Evolutionary conservation across 2,888 invertebrate genomes (phyloP).

Genomic region (Rhimphoctona megacephalus): DNA sequence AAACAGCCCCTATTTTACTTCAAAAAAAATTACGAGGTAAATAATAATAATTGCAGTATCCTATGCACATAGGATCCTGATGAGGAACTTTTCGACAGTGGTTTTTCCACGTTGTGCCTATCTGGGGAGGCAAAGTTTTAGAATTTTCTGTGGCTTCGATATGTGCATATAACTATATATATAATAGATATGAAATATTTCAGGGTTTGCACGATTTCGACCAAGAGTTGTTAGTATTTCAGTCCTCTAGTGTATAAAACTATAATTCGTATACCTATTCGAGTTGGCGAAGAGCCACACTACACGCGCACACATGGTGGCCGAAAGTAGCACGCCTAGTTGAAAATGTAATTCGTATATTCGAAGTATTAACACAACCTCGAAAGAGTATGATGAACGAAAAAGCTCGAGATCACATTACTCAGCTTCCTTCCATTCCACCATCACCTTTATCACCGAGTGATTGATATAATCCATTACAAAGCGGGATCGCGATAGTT

Average conservation of each 20-base stretch:
- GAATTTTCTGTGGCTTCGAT: constrained; percentile 31
- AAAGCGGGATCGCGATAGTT: constrained; percentile 22
- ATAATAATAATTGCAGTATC: constrained; percentile 1
- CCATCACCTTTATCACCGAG: constrained; percentile 17
- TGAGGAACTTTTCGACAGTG: constrained; percentile 31
- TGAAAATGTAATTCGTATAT: constrained; percentile 21
- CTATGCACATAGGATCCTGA: background rate
- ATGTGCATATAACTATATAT: background rate
- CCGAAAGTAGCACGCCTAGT: constrained; percentile 10
- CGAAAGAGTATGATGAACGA: constrained; percentile 30
- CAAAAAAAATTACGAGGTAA: background rate
- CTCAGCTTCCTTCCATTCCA: constrained; percentile 20
- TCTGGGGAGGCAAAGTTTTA: constrained; percentile 25
- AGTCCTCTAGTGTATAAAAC: constrained; percentile 13
- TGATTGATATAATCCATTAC: constrained; percentile 54
- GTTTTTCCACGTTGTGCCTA: constrained; percentile 19
- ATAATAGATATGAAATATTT: constrained; percentile 15
- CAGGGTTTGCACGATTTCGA: constrained; percentile 30
- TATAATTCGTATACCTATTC: constrained; percentile 26
- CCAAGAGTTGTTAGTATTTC: constrained; percentile 25
- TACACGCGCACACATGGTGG: background rate
- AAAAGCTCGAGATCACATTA: constrained; percentile 29
- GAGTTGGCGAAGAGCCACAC: constrained; percentile 55
- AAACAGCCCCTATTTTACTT: background rate
- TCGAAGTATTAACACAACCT: constrained; percentile 21